A percentile compares a stretch with the other conserved stretches of the same genome.
These are phyloP conservation scores for Pempheris klunzingeri DNA, from an alignment of 2,797 vertebrate species.

Conservation along the genomic window DNA sequence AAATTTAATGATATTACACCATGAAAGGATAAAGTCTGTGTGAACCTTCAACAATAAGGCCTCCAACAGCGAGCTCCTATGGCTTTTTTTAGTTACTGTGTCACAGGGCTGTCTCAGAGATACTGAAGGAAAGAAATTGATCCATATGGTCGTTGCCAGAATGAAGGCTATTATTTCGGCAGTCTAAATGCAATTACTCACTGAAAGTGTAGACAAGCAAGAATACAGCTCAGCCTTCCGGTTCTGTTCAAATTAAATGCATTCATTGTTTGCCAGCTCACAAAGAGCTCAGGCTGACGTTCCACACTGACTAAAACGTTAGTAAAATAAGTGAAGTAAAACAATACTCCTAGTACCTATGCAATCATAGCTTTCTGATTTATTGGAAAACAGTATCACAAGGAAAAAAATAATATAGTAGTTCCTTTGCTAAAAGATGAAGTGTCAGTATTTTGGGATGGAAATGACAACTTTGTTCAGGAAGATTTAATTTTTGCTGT, in stretches of 20 bases:
- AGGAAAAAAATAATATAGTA: background rate
- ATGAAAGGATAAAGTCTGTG: conserved; percentile 32
- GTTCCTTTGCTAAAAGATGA: background rate
- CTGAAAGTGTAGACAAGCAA: conserved; percentile 3
- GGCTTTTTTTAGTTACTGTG: conserved; percentile 8
- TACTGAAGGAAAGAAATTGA: conserved; percentile 23
- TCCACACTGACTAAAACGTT: background rate
- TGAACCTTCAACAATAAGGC: conserved; percentile 23
- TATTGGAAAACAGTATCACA: background rate
- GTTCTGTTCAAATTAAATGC: conserved; percentile 24
- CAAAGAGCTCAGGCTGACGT: conserved; percentile 7
- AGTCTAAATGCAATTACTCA: conserved; percentile 28
- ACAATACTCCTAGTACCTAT: background rate
- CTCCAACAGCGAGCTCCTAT: conserved; percentile 9
- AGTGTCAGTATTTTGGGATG: background rate
- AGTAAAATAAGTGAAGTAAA: conserved; percentile 2
- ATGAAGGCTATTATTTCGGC: conserved; percentile 12
- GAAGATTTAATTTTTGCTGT: background rate
- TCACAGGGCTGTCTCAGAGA: conserved; percentile 32
- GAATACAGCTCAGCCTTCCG: conserved; percentile 6
- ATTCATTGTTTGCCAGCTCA: conserved; percentile 16
- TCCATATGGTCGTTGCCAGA: conserved; percentile 23
- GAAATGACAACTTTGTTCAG: conserved; percentile 4
- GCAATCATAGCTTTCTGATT: conserved; percentile 1
- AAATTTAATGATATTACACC: conserved; percentile 29